These are phyloP conservation scores for Diplodus sargus DNA, from an alignment of 2,797 vertebrate species.

Conservation along the genomic window DNA sequence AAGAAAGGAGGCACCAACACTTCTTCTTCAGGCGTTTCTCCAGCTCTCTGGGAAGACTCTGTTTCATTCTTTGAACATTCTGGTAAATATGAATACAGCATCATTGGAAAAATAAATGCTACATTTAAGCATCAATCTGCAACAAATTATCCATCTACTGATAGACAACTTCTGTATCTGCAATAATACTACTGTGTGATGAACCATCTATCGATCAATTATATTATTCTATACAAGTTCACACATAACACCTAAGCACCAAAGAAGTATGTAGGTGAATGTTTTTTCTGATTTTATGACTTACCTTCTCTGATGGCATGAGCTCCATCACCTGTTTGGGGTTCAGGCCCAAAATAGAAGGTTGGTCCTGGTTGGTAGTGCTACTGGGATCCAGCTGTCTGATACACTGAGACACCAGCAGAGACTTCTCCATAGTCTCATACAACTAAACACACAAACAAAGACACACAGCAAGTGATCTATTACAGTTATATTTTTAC, in stretches of 20 bases:
- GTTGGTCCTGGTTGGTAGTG: slow-evolving; percentile 65
- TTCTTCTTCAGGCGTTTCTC: slow-evolving; percentile 87
- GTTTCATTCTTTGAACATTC: slow-evolving; percentile 84
- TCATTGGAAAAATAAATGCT: neutral
- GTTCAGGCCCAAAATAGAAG: slow-evolving; percentile 82
- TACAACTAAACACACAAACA: slow-evolving; percentile 79
- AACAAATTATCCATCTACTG: neutral
- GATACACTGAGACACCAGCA: slow-evolving; percentile 85
- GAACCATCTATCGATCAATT: neutral
- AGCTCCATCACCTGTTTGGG: slow-evolving; percentile 81
- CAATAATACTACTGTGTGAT: neutral
- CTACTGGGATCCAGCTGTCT: slow-evolving; percentile 77
- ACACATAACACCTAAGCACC: neutral
- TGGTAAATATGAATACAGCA: slow-evolving; percentile 53
- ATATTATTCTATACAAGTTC: neutral
- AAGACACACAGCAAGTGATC: neutral
- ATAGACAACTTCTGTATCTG: neutral
- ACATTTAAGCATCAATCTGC: neutral
- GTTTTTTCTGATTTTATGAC: neutral
- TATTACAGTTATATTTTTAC: neutral
- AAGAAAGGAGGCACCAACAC: slow-evolving; percentile 83
- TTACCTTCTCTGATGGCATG: slow-evolving; percentile 86
- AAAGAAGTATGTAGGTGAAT: too few species aligned
- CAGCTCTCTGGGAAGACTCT: slow-evolving; percentile 78
- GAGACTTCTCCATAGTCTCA: slow-evolving; percentile 85